Evolutionary conservation across 2,888 invertebrate species (phyloP), one percentile per base, ranked within the genome.

Genomic region (Nomada hirtipes): DNA sequence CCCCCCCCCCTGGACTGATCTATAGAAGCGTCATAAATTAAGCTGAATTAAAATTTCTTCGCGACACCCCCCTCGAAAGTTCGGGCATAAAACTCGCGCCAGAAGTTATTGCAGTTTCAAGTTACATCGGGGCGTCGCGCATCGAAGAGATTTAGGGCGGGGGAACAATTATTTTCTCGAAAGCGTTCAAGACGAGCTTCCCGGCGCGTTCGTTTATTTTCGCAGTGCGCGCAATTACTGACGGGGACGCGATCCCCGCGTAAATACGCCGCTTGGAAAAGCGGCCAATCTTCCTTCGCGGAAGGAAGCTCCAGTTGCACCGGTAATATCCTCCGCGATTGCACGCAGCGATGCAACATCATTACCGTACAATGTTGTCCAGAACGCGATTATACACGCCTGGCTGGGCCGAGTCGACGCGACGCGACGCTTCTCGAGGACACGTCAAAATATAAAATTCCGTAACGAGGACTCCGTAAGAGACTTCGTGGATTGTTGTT

Each of bases 341-440:
- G 42, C 70, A 53, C 42, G 74, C 57, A 76, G 1, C 70, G 76
- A 82, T 78, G 72, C 63, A 59, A 59, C 72, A 75, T 80, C 77
- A 75, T 77, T 52, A 72, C 68, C 64, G 42, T 50, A 44, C 64
- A 76, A 63, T 74, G 77, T 80, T 77, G 72, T 80, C 72, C 67
- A 74, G 61, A 76, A 84, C 77, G 68, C 61, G 72, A 80, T 80
- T 84, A 80, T 47, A 69, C 60, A 55, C 36, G 64, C 53, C 61
- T 23, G 65, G 69, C 50, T 52, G 70, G 36, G 29, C 20, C 55
- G 13, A 79, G 36, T 55, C 26, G 13, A 23, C 42, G 53, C 59
- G 26, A 23, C 42, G 53, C 59, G 26, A 23, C 20, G 47, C 47
- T 47, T 9, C 50, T 15, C 44, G 23, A n/a, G 20, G 36, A 18